Conservation (phyloP, 37 sponge, comb jelly and placozoan species). For the Bolinopsis microptera region DNA sequence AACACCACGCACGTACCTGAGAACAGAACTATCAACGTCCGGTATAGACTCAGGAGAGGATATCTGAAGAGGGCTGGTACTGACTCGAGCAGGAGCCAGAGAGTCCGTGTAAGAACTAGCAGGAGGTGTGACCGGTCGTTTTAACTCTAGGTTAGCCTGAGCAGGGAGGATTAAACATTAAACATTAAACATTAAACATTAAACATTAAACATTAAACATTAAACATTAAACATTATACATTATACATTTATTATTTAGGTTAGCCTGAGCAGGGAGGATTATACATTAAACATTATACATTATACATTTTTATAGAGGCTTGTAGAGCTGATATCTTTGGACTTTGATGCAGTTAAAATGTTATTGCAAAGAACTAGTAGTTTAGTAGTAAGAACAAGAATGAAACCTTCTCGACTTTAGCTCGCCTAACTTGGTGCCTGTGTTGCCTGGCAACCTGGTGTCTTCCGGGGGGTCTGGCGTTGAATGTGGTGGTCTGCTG, state of each 20-base stretch:
- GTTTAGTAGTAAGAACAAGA: no score
- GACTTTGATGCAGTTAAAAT: no score
- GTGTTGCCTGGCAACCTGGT: constrained; percentile 31
- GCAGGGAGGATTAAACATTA: no score
- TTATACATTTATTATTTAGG: no score
- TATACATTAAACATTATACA: no score
- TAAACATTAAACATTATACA: no score
- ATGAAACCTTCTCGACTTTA: constrained; percentile 24
- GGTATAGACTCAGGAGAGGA: background rate
- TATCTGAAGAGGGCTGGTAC: background rate
- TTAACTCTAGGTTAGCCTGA: constrained; percentile 27
- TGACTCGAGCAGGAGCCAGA: background rate
- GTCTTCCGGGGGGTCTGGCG: background rate
- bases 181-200: no score
- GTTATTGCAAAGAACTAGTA: no score
- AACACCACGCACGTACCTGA: background rate
- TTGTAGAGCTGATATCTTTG: no score
- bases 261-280: no score
- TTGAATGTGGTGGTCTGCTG: background rate
- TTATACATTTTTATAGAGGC: no score
- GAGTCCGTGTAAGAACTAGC: background rate
- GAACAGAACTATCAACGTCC: background rate
- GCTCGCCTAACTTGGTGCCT: background rate
- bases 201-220: no score
- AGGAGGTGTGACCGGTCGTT: background rate